phyloP scores from a whole-genome alignment of 2,888 invertebrate genomes.

The Parnassius orleans region DNA sequence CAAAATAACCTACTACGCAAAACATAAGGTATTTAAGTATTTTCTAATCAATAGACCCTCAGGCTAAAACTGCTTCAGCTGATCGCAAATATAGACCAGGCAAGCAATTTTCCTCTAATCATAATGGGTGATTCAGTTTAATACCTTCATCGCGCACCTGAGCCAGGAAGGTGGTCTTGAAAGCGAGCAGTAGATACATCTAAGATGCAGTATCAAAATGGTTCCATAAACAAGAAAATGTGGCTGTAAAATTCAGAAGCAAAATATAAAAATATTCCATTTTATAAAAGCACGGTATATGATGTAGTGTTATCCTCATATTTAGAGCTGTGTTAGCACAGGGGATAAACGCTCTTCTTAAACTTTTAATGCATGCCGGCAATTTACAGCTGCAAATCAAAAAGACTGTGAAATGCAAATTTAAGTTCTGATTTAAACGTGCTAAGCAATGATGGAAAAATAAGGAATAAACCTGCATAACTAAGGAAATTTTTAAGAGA shows the following conservation, averaged over 20 bases:
- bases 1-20: slow-evolving; percentile 6
- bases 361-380: too few relatives aligned
- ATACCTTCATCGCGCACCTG: slow-evolving; percentile 77
- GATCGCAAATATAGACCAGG: slow-evolving; percentile 68
- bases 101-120: slow-evolving; percentile 58
- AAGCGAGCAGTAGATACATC: slow-evolving; percentile 17
- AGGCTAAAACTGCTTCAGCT: slow-evolving; percentile 52
- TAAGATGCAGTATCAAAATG: slow-evolving; percentile 19
- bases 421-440: too few relatives aligned
- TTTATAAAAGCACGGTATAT: too few relatives aligned
- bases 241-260: not conserved
- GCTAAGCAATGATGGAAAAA: too few relatives aligned
- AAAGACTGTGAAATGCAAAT: too few relatives aligned
- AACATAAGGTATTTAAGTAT: slow-evolving; percentile 15
- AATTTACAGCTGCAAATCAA: too few relatives aligned
- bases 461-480: too few relatives aligned
- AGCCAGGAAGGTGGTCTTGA: slow-evolving; percentile 46
- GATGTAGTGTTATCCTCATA: too few relatives aligned
- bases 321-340: too few relatives aligned
- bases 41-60: slow-evolving; percentile 63
- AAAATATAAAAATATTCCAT: too few relatives aligned
- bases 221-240: slow-evolving; percentile 15
- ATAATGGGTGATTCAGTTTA: slow-evolving; percentile 70
- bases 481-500: too few relatives aligned
- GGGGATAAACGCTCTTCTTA: too few relatives aligned